Conservation (phyloP, 2,797 vertebrate species). For the Pantherophis vulpinus region DNA sequence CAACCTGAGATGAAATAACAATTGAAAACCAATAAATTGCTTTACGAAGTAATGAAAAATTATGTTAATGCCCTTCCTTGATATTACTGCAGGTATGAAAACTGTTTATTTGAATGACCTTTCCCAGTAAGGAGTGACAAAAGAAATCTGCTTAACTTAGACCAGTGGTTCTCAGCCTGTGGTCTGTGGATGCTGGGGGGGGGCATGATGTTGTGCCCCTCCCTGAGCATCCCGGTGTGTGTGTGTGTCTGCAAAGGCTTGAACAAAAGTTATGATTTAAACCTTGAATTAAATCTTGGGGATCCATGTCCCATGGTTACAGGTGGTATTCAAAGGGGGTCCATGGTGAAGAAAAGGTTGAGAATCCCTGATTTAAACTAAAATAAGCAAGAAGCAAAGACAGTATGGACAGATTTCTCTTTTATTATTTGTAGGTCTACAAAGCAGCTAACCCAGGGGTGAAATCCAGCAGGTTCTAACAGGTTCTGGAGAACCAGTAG, state of each 20-base stretch:
- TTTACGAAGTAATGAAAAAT: neutral
- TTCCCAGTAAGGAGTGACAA: neutral
- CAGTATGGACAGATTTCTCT: too few species aligned
- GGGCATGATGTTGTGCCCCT: neutral
- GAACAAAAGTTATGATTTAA: neutral
- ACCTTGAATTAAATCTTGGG: neutral
- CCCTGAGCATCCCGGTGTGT: too few species aligned
- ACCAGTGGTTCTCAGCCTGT: neutral
- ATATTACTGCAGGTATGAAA: neutral
- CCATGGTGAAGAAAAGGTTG: neutral
- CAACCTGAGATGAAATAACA: neutral
- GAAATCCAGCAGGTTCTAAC: too few species aligned
- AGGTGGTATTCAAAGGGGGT: neutral
- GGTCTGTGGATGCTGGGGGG: neutral
- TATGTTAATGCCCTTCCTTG: neutral
- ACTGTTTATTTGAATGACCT: neutral
- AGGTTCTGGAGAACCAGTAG: too few species aligned
- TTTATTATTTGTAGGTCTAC: neutral
- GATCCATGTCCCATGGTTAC: neutral
- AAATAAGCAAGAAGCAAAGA: neutral
- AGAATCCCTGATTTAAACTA: neutral
- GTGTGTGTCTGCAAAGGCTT: neutral
- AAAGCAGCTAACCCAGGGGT: neutral
- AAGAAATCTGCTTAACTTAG: neutral
- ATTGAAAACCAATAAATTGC: neutral